Evolutionary conservation across 2,113 vertebrate genomes (phyloP), one percentile per base, ranked within the genome.

Genomic region (Argyrosomus japonicus): DNA sequence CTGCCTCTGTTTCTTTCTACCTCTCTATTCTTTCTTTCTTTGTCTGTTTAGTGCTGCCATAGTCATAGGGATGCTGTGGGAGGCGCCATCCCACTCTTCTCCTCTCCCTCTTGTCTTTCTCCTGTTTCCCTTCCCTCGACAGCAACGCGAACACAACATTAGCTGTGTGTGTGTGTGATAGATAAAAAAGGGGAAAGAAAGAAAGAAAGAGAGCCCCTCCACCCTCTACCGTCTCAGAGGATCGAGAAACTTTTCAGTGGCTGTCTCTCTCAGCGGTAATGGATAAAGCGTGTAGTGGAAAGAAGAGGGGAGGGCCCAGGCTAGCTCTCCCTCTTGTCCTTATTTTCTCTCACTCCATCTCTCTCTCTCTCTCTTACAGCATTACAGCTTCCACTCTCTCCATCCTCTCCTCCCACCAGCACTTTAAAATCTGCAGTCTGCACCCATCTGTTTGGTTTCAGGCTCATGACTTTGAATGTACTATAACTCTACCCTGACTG

Each of bases 271-370:
- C 81, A 15, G 85, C 45, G 68, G 84, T 92, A 93, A 94, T 93
- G 92, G 89, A 88, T 88, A 91, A 93, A 91, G 80, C 84, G 12
- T 93, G 93, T 93, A 81, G 54, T n/a, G 62, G 64, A 86, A 54
- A 58, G 63, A 68, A 67, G 67, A 71, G 27, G 48, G 40, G 74
- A 62, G 75, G 50, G 70, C 53, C 64, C 77, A 77, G 68, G 72
- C 83, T 77, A 71, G 64, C 68, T 36, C 54, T 81, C 48, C 60
- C 32, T 77, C 43, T 83, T 47, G 61, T 79, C 57, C 60, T 67
- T 47, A 58, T 75, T 58, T 63, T 64, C 48, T 69, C 73, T 77
- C 62, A 2, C 60, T 78, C 29, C 25, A 60, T 69, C 53, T 51
- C 13, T 70, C 17, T 36, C 25, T 58, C 23, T 21, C 19, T 62